Base-by-base conservation (phyloP, 2,888 invertebrate species). In the Epiblema foenella region DNA sequence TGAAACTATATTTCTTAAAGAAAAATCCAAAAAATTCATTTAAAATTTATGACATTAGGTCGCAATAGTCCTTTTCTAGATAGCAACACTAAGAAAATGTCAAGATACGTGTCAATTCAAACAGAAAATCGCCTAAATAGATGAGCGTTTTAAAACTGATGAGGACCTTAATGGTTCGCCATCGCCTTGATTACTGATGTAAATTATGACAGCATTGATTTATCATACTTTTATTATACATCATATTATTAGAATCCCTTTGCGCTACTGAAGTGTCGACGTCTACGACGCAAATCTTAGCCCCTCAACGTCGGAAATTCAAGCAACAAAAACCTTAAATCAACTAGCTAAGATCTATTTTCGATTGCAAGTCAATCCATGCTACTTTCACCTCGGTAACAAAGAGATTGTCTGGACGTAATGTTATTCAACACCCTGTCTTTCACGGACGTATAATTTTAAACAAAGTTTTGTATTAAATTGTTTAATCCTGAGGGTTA, bases 261-360 rank as follows among this genome's bases (percentile, higher is more conserved):
- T 15, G 9, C 29, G 51, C 24, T 42, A 56, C 15, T 2, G 24
- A 57, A 24, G 20, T 60, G 70, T 70, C 54, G 59, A 42, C 37
- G 54, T 17, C 65, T 54, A 46, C 59, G 39, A 52, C 51, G 58
- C 59, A 59, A 65, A 59, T 5, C 60, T 65, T 70, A 70, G 46
- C 65, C 54, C 33, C 70, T 65, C 59, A 60, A 65, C 65, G 64
- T 10, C 7, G 46, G 9, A n/a, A 39, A 29, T 58, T 52, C 46
- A 20, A 42, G 33, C 20, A 18, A 24, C 52, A 5, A 24, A 54
- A 52, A 64, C 64, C 52, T 64, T 64, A 54, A n/a, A 3, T n/a
- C 39, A 24, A 64, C n/a, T 8, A 8, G 0, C 8, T 20, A 39
- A 39, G 17, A 20, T 10, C 37, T 8, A 52, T 39, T 64, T 52